Evolutionary conservation across 2,888 invertebrate species (phyloP).

Genomic region (Penaeus monodon): DNA sequence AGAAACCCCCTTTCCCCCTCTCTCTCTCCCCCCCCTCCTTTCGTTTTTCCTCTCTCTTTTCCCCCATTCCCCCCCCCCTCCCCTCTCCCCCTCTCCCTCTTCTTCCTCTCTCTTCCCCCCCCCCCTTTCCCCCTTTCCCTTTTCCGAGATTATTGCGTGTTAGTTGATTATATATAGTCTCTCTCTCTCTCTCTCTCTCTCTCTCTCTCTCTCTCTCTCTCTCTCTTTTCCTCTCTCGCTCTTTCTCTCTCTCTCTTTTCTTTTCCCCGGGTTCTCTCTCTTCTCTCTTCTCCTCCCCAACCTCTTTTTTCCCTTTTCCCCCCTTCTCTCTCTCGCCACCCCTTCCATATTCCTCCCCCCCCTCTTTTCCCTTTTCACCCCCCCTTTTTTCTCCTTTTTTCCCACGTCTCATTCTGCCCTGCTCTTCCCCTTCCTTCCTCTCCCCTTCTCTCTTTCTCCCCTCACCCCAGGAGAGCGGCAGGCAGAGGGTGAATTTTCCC

Average conservation of each 20-base stretch:
- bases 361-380: not conserved
- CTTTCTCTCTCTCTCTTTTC: fast-evolving
- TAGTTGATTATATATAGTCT: not conserved
- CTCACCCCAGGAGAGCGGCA: too few species aligned
- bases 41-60: not conserved
- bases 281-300: too few species aligned
- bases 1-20: not conserved
- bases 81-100: too few species aligned
- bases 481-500: too few species aligned
- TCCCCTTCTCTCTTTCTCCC: not conserved
- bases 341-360: not conserved
- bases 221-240: too few species aligned
- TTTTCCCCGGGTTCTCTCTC: too few species aligned
- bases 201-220: not conserved
- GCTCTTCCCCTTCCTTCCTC: not conserved
- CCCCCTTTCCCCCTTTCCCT: too few species aligned
- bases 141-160: not conserved
- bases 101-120: too few species aligned
- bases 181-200: not conserved
- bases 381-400: not conserved
- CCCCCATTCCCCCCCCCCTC: not conserved
- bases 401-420: not conserved
- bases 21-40: not conserved
- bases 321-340: not conserved
- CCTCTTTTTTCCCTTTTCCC: not conserved